Percentiles rank a stretch among this genome's conserved stretches.
These are phyloP conservation scores for Ranitomeya imitator DNA, from an alignment of 2,113 vertebrate genomes.

Conservation along the genomic window DNA sequence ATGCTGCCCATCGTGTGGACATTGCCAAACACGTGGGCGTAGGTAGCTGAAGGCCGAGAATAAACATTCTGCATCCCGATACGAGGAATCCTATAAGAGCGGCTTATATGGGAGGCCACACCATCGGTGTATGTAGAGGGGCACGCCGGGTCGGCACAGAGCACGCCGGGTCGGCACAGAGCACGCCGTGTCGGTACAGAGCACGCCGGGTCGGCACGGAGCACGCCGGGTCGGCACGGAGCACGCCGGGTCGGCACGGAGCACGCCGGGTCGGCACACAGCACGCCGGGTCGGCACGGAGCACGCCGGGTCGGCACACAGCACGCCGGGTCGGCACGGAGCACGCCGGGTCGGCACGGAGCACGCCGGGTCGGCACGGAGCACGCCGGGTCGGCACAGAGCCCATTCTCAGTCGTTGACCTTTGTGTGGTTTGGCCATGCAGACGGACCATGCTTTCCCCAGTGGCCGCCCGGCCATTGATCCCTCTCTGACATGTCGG, in stretches of 20 bases:
- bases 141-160: not conserved
- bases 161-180: too few species aligned
- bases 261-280: too few species aligned
- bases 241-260: not conserved
- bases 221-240: not conserved
- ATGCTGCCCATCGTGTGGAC: too few species aligned
- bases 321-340: not conserved
- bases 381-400: not conserved
- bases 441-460: conserved; percentile 62
- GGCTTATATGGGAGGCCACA: not conserved
- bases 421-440: conserved; percentile 46
- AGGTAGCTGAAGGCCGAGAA: too few species aligned
- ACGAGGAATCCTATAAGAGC: not conserved
- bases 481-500: conserved; percentile 80
- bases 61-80: not conserved
- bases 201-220: too few species aligned
- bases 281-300: too few species aligned
- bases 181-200: too few species aligned
- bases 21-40: too few species aligned
- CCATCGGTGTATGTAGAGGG: not conserved
- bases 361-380: too few species aligned
- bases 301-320: not conserved
- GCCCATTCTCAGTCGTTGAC: conserved; percentile 44
- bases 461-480: conserved; percentile 71
- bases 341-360: too few species aligned